Evolutionary conservation across 2,888 invertebrate species (phyloP).

Genomic region (Coremacera marginata): DNA sequence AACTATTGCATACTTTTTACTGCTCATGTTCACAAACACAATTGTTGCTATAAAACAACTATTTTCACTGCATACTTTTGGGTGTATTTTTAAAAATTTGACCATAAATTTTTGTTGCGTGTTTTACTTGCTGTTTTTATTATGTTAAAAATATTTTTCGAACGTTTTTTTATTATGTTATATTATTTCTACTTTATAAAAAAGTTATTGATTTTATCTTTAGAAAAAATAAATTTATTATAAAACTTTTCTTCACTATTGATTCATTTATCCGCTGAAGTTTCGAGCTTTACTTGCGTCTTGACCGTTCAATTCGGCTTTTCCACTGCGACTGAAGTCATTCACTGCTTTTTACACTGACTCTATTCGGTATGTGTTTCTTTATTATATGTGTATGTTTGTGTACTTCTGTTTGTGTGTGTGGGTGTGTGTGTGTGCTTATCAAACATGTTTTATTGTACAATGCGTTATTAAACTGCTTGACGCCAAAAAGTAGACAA

Average conservation of each 20-base stretch:
- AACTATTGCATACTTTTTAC: too few relatives aligned
- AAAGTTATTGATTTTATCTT: too few relatives aligned
- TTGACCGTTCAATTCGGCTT: slow-evolving; percentile 56
- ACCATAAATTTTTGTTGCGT: too few relatives aligned
- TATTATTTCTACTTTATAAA: slow-evolving; percentile 24
- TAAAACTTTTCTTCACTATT: too few relatives aligned
- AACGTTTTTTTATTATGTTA: neutral
- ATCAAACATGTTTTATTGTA: slow-evolving; percentile 28
- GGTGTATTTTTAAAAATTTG: neutral
- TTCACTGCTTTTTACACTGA: slow-evolving; percentile 49
- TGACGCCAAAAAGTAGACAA: slow-evolving; percentile 26
- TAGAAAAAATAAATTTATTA: too few relatives aligned
- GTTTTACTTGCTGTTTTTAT: too few relatives aligned
- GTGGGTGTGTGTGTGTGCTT: slow-evolving; percentile 42
- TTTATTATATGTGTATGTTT: neutral
- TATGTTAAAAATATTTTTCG: slow-evolving; percentile 3
- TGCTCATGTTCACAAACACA: too few relatives aligned
- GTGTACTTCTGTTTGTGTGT: neutral
- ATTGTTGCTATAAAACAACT: too few relatives aligned
- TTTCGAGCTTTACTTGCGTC: neutral
- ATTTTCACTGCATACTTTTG: slow-evolving; percentile 35
- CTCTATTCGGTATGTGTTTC: neutral
- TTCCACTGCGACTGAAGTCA: slow-evolving; percentile 59
- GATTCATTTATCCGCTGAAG: neutral
- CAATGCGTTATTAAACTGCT: neutral